Conservation (phyloP, 35 echinoderm and acorn worm genomes). For the Diadema setosum region DNA sequence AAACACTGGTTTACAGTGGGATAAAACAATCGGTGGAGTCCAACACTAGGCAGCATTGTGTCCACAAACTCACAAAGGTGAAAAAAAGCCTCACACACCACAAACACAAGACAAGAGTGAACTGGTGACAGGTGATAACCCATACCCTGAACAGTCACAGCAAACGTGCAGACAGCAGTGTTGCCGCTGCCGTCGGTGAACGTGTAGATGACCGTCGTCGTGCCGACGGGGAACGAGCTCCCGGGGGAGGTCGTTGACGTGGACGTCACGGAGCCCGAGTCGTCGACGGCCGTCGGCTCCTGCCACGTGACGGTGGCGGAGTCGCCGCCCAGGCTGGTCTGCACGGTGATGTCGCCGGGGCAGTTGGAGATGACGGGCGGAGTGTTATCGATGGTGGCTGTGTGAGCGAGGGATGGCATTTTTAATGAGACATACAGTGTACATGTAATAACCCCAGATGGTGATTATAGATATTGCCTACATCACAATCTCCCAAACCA, state of each 20-base stretch:
- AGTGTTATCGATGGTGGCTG: constrained; percentile 28
- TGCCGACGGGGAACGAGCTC: constrained; percentile 6
- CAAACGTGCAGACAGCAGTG: constrained; percentile 2
- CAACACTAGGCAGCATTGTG: too few species aligned
- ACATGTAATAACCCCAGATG: neutral
- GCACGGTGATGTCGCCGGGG: constrained; percentile 47
- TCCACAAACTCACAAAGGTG: too few species aligned
- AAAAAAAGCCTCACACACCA: too few species aligned
- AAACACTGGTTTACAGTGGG: too few species aligned
- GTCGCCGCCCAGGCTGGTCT: neutral
- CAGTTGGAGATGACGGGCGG: constrained; percentile 40
- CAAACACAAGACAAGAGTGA: too few species aligned
- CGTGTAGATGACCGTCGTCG: constrained; percentile 26
- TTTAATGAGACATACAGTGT: neutral
- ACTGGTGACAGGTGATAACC: too few species aligned
- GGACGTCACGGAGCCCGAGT: constrained; percentile 39
- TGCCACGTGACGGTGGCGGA: constrained; percentile 8
- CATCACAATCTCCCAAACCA: too few species aligned
- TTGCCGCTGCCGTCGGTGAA: constrained; percentile 23
- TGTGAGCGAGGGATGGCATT: neutral
- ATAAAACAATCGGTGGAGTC: too few species aligned
- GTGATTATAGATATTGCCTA: too few species aligned
- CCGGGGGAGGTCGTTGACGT: neutral
- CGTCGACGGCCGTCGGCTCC: constrained; percentile 62
- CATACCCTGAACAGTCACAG: neutral